Percentiles rank a stretch among this genome's conserved stretches.
Conservation (phyloP, 2,888 invertebrate genomes). For the Cataglyphis cursor region DNA sequence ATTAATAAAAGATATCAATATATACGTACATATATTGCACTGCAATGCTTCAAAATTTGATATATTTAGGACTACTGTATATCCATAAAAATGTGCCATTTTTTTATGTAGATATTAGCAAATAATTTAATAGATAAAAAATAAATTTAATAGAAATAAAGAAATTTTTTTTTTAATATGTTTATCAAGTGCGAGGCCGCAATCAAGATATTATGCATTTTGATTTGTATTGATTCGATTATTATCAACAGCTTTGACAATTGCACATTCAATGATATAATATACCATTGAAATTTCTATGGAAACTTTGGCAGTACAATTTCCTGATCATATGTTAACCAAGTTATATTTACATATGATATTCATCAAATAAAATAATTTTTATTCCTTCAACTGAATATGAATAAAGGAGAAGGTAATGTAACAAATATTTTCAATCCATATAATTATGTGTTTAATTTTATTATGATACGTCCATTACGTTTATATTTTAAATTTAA, state of each 20-base stretch:
- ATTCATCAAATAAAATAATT: constrained; percentile 13
- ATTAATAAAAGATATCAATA: constrained; percentile 30
- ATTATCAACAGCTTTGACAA: constrained; percentile 19
- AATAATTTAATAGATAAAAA: no score
- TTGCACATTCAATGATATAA: not conserved
- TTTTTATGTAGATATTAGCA: not conserved
- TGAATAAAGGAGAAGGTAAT: not conserved
- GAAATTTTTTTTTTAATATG: constrained; percentile 2
- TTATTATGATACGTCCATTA: not conserved
- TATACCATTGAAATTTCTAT: constrained; percentile 43
- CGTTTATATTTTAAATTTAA: not conserved
- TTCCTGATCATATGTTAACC: not conserved
- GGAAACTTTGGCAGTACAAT: constrained; percentile 26
- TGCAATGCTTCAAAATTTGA: not conserved
- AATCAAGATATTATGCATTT: constrained; percentile 34
- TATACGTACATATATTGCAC: not conserved
- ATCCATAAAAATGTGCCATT: not conserved
- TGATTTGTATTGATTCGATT: not conserved
- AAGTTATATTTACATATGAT: constrained; percentile 9
- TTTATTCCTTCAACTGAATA: constrained; percentile 4
- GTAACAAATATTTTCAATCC: not conserved
- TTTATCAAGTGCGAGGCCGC: no score
- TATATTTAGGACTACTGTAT: not conserved
- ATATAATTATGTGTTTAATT: constrained; percentile 14
- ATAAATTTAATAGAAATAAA: no score